Base-by-base conservation (phyloP, 2,797 vertebrate genomes). In the Melanogrammus aeglefinus region DNA sequence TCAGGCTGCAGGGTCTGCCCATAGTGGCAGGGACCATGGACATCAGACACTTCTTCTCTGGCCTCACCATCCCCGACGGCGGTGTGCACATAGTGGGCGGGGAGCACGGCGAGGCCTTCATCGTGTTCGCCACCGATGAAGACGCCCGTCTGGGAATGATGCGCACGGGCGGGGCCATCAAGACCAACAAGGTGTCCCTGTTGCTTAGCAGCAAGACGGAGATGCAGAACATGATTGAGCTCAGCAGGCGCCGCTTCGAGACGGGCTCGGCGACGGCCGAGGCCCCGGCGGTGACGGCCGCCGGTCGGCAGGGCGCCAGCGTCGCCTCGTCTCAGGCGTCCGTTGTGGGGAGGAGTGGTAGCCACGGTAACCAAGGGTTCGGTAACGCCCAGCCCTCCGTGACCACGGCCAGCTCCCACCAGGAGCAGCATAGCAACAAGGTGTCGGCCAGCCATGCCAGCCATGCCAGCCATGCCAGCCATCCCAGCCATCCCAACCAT, bases 31-130 rank as follows among this genome's bases (percentile, higher is more conserved):
- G 98, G 94, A 99, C 98, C 95, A 99, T 99, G 98, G 98, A 99
- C 96, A 99, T 99, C 96, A 96, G 98, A 89, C 98, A 99, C 96
- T 99, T 99, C 98, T 99, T 99, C 98, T 99, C 97, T 94, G 98
- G 98, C 95, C 96, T 99, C 92, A 99, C 96, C 94, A 99, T 99
- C 94, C 98, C 98, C 82, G 98, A 99, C 95, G 98, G 97, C 94
- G 98, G 98, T 91, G 96, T 99, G 91, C 98, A 99, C 96, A 98
- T 99, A 95, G 98, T 99, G 92, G 97, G 98, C 94, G 98, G 98
- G 93, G 98, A 99, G 92, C 97, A 98, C 93, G 98, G 98, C 91
- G 98, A 99, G 95, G 98, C 97, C 92, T 99, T 99, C 96, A 99
- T 99, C 93, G 98, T 99, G 94, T 99, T 99, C 91, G 97, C 97